Evolutionary conservation across 2,797 vertebrate genomes (phyloP).

Genomic region (Manis javanica): DNA sequence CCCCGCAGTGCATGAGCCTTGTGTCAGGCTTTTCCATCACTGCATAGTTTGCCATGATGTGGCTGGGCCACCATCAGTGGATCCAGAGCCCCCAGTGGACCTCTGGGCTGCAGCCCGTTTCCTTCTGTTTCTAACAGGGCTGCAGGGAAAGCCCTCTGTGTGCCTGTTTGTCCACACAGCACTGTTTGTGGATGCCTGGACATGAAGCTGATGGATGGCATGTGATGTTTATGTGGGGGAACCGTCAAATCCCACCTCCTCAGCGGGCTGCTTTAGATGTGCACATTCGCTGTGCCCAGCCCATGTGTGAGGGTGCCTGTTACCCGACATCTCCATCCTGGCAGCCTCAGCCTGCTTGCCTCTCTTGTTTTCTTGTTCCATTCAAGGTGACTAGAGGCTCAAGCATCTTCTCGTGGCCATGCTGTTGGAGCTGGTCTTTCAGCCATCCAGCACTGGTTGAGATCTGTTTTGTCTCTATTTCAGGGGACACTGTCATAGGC

Average conservation of each 20-base stretch:
- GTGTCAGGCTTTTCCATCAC: neutral
- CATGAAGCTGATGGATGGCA: neutral
- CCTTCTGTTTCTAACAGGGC: neutral
- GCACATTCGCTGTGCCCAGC: neutral
- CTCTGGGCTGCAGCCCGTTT: neutral
- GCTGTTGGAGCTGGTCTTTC: fast-evolving
- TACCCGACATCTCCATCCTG: fast-evolving
- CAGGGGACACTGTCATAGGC: neutral
- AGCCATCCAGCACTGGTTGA: neutral
- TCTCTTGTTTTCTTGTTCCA: neutral
- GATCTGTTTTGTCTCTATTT: neutral
- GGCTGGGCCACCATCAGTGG: neutral
- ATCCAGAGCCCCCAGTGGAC: neutral
- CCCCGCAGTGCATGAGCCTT: neutral
- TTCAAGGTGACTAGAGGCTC: neutral
- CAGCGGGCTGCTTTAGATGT: neutral
- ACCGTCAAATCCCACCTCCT: fast-evolving
- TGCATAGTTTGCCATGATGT: neutral
- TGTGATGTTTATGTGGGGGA: fast-evolving
- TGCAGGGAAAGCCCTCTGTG: fast-evolving
- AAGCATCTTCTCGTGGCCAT: fast-evolving
- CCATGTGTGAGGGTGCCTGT: fast-evolving
- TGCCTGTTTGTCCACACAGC: neutral
- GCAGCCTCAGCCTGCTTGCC: neutral
- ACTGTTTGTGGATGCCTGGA: neutral